A percentile compares a stretch with the other conserved stretches of the same genome.
phyloP scores from a whole-genome alignment of 2,888 invertebrate genomes.

The Ptychoptera albimana region DNA sequence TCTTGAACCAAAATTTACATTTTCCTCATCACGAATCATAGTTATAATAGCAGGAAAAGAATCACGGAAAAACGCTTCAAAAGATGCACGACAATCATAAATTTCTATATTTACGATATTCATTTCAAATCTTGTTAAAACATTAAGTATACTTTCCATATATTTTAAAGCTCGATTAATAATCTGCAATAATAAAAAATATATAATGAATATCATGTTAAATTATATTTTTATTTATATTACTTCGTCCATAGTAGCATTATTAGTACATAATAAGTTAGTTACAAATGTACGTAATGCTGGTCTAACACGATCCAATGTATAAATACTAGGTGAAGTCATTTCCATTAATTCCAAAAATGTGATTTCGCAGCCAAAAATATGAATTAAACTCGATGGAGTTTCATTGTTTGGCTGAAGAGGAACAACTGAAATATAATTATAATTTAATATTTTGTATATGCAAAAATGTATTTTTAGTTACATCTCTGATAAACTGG shows the following conservation, averaged over 20 bases:
- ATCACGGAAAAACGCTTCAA: constrained; percentile 22
- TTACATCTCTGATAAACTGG: too few species aligned
- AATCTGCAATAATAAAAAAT: too few species aligned
- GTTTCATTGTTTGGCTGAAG: not conserved
- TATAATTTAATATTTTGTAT: too few species aligned
- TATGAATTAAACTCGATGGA: constrained; percentile 9
- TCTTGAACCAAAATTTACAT: constrained; percentile 20
- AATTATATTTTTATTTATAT: constrained; percentile 20
- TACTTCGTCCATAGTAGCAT: constrained; percentile 19
- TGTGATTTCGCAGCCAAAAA: constrained; percentile 12
- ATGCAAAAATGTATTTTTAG: too few species aligned
- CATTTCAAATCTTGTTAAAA: not conserved
- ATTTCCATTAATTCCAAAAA: constrained; percentile 11
- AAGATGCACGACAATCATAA: constrained; percentile 26
- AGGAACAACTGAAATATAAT: too few species aligned
- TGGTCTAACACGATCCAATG: constrained; percentile 17
- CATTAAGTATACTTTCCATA: too few species aligned
- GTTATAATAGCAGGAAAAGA: constrained; percentile 21
- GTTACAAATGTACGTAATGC: constrained; percentile 21
- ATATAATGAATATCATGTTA: too few species aligned
- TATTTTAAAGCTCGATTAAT: too few species aligned
- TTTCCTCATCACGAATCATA: constrained; percentile 15
- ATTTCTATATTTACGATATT: too few species aligned
- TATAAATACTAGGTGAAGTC: constrained; percentile 8
- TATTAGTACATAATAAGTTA: constrained; percentile 20